phyloP scores from a whole-genome alignment of 2,888 invertebrate species.

The Galeopsomyia nigrocyanea region DNA sequence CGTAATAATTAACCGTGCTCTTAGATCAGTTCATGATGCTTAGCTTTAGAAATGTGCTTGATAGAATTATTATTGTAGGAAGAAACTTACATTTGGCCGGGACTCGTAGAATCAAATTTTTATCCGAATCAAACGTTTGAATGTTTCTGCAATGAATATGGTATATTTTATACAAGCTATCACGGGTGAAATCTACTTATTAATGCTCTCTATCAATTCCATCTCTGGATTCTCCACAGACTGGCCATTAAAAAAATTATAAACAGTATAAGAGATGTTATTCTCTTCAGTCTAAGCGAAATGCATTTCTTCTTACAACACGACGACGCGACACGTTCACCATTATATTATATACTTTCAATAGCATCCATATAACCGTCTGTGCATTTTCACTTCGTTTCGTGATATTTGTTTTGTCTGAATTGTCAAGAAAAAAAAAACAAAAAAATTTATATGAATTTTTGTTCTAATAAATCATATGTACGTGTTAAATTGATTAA shows the following conservation, averaged over 20 bases:
- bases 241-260: background rate
- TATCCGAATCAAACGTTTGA: constrained; percentile 4
- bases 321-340: background rate
- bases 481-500: constrained; percentile 39
- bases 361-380: constrained; percentile 43
- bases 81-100: background rate
- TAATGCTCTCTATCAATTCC: constrained; percentile 16
- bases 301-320: background rate
- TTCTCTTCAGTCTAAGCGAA: constrained; percentile 4
- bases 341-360: constrained; percentile 27
- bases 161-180: background rate
- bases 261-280: background rate
- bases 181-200: background rate
- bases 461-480: constrained; percentile 45
- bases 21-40: constrained; percentile 24
- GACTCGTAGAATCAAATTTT: background rate
- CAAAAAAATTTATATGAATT: constrained; percentile 38
- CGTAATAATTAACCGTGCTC: constrained; percentile 2
- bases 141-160: background rate
- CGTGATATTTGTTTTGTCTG: constrained; percentile 32
- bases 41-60: constrained; percentile 16
- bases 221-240: background rate
- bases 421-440: constrained; percentile 11
- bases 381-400: constrained; percentile 21
- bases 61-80: constrained; percentile 3